Percentiles rank a stretch among this genome's conserved stretches.
These are phyloP conservation scores for Leptoteleia sp. DNA, from an alignment of 1,140 invertebrate genomes.

Conservation along the genomic window DNA sequence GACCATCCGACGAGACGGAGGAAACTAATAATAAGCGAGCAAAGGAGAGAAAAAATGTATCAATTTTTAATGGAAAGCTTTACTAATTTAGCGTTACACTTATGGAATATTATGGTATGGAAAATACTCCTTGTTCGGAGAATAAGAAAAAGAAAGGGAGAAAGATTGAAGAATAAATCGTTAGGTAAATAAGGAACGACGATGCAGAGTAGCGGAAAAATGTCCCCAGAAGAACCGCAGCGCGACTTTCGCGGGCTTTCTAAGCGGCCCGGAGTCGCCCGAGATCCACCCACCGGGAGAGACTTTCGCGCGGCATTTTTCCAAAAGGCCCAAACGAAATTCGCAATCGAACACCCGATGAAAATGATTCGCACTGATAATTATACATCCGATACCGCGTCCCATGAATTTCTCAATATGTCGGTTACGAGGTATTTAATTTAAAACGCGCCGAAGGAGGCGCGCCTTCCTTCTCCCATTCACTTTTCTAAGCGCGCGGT, in stretches of 20 bases:
- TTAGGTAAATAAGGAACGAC: too few relatives aligned
- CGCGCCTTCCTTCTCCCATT: slow-evolving; percentile 60
- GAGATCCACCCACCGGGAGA: slow-evolving; percentile 34
- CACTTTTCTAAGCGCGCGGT: slow-evolving; percentile 58
- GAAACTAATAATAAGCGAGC: too few relatives aligned
- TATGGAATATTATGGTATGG: too few relatives aligned
- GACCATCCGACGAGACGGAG: too few relatives aligned
- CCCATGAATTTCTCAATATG: slow-evolving; percentile 63
- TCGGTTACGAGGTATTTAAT: slow-evolving; percentile 65
- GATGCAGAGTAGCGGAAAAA: neutral
- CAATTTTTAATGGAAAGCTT: too few relatives aligned
- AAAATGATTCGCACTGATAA: slow-evolving; percentile 62
- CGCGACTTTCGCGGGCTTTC: slow-evolving; percentile 32
- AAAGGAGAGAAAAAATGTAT: too few relatives aligned
- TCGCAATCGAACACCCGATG: slow-evolving; percentile 54
- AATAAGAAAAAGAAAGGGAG: too few relatives aligned
- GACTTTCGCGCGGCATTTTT: slow-evolving; percentile 52
- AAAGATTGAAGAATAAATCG: too few relatives aligned
- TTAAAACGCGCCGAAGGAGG: slow-evolving; percentile 37
- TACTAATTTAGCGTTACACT: too few relatives aligned
- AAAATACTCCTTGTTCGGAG: too few relatives aligned
- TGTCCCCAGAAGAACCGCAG: slow-evolving; percentile 1
- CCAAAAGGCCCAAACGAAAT: slow-evolving; percentile 36
- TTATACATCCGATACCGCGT: slow-evolving; percentile 53
- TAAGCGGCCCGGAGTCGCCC: slow-evolving; percentile 1